These are phyloP conservation scores for Poeciliopsis occidentalis DNA, from an alignment of 2,113 vertebrate genomes.

Conservation along the genomic window DNA sequence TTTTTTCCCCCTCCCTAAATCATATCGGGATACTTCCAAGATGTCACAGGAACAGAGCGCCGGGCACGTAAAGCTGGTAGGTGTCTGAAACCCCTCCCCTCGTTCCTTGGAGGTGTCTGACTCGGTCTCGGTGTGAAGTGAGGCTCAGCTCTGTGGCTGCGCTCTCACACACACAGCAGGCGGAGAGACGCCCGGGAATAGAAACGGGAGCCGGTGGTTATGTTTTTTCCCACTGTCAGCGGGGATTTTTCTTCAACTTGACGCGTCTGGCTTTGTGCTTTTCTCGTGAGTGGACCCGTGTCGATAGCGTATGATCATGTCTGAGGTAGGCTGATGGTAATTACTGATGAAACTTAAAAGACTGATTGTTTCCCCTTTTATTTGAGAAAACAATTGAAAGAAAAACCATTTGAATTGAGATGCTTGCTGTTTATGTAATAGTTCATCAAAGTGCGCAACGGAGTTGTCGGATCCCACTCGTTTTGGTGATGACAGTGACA, in stretches of 20 bases:
- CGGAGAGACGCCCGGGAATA: constrained; percentile 24
- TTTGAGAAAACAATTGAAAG: not conserved
- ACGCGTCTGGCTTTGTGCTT: constrained; percentile 17
- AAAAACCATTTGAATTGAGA: not conserved
- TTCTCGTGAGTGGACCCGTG: constrained; percentile 24
- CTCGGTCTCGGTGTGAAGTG: constrained; percentile 22
- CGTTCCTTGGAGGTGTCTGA: constrained; percentile 38
- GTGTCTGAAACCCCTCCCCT: constrained; percentile 67
- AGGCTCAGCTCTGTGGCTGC: constrained; percentile 30
- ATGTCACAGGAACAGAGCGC: constrained; percentile 78
- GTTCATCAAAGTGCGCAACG: not conserved
- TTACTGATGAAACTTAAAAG: constrained; percentile 10
- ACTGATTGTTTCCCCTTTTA: not conserved
- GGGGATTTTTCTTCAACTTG: constrained; percentile 32
- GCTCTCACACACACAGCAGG: constrained; percentile 19
- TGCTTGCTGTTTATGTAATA: not conserved
- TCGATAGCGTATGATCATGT: constrained; percentile 26
- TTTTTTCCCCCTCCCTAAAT: constrained; percentile 33
- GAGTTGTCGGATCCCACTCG: not conserved
- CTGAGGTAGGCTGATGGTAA: constrained; percentile 47
- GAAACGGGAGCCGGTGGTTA: constrained; percentile 21
- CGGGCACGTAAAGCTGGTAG: constrained; percentile 82
- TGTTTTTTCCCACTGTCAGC: constrained; percentile 5
- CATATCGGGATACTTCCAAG: constrained; percentile 71
- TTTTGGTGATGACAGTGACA: not conserved